Conservation (phyloP, 2,888 invertebrate genomes). For the Halictus quadricinctus region DNA sequence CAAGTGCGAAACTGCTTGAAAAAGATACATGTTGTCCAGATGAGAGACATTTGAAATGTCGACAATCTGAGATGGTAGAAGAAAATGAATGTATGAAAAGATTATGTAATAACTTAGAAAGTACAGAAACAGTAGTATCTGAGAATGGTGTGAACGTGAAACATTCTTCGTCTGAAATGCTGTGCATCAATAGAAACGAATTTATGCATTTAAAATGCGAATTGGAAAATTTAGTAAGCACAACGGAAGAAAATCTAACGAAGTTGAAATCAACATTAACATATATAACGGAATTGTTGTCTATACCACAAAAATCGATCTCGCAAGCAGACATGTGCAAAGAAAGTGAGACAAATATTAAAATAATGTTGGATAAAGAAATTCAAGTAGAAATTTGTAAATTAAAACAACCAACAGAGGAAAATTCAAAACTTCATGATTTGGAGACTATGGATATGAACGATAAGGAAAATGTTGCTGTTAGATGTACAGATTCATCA, state of each 20-base stretch:
- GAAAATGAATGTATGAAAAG: conserved; percentile 7
- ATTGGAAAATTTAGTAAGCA: conserved; percentile 25
- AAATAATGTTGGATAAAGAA: conserved; percentile 25
- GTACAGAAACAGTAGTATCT: not conserved
- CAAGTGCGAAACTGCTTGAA: not conserved
- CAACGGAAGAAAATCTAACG: conserved; percentile 33
- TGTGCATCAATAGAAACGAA: conserved; percentile 23
- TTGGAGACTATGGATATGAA: not conserved
- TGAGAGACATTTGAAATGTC: not conserved
- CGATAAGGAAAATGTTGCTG: not conserved
- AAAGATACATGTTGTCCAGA: not conserved
- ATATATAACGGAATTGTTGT: conserved; percentile 13
- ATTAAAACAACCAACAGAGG: not conserved
- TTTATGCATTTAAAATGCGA: conserved; percentile 26
- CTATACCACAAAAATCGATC: not conserved
- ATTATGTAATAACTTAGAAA: conserved; percentile 16
- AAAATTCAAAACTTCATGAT: conserved; percentile 4
- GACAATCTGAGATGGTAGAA: too few species aligned
- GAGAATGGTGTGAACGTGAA: not conserved
- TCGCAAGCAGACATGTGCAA: not conserved
- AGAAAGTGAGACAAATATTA: not conserved
- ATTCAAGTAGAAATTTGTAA: conserved; percentile 14
- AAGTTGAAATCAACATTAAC: conserved; percentile 36
- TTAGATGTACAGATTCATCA: not conserved
- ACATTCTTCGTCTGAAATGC: not conserved